Percentiles rank a stretch among this genome's conserved stretches.
phyloP scores from a whole-genome alignment of 2,888 invertebrate species.

The Eudemis profundana region DNA sequence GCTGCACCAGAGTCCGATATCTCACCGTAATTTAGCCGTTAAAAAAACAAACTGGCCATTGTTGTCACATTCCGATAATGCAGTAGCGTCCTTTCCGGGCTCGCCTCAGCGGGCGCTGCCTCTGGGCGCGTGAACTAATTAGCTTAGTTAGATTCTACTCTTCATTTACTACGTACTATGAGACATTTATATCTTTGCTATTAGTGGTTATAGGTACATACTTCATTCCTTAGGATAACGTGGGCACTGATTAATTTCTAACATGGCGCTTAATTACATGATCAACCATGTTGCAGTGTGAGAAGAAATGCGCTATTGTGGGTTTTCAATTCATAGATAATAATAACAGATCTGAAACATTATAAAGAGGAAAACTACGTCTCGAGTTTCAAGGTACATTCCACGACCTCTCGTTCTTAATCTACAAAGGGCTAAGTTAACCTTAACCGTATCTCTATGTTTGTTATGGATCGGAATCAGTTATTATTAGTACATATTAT shows the following conservation, averaged over 20 bases:
- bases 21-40: conserved; percentile 20
- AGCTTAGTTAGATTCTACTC: too few relatives aligned
- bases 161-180: too few relatives aligned
- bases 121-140: not conserved
- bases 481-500: not conserved
- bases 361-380: conserved; percentile 16
- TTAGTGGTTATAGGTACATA: too few relatives aligned
- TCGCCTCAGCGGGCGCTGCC: too few relatives aligned
- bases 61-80: conserved; percentile 36
- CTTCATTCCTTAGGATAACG: too few relatives aligned
- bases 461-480: not conserved
- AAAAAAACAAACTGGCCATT: conserved; percentile 36
- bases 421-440: not conserved
- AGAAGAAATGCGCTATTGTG: conserved; percentile 6
- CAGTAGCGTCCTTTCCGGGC: not conserved
- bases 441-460: not conserved
- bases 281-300: not conserved
- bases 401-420: conserved; percentile 2
- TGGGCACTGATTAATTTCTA: not conserved
- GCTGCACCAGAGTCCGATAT: conserved; percentile 32
- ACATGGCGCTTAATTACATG: not conserved
- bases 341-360: not conserved
- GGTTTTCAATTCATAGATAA: conserved; percentile 7
- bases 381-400: not conserved
- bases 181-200: too few relatives aligned